Conservation (phyloP, 2,113 vertebrate species). For the Ailuropoda melanoleuca region DNA sequence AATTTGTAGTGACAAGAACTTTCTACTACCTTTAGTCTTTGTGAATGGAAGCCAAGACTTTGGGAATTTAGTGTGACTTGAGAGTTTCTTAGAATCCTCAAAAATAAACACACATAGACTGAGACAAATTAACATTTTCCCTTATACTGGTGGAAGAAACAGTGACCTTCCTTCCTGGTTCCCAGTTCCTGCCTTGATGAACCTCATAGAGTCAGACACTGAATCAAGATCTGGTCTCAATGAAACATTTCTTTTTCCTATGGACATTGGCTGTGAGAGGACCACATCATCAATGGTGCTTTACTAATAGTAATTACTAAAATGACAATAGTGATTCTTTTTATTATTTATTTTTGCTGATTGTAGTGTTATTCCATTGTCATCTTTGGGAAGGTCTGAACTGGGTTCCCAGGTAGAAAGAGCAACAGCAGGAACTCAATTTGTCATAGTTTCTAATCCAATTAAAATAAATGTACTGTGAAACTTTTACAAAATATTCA, state of each 20-base stretch:
- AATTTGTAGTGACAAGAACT: not conserved
- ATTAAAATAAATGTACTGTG: constrained; percentile 27
- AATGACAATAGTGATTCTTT: not conserved
- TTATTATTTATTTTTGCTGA: not conserved
- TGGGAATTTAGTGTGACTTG: not conserved
- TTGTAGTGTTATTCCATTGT: not conserved
- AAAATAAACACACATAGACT: not conserved
- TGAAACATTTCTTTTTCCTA: not conserved
- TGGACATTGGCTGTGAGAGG: not conserved
- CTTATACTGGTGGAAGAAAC: not conserved
- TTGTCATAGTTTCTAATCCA: constrained; percentile 45
- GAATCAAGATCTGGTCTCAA: not conserved
- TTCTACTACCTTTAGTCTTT: not conserved
- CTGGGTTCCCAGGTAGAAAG: not conserved
- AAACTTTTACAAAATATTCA: not conserved
- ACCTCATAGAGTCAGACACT: not conserved
- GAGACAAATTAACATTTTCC: not conserved
- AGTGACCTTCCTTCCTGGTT: not conserved
- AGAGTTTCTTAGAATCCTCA: not conserved
- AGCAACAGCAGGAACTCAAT: not conserved
- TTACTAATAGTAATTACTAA: not conserved
- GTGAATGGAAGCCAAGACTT: not conserved
- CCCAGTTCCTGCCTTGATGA: not conserved
- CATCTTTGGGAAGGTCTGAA: constrained; percentile 8
- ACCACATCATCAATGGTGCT: not conserved